Percentiles rank a stretch among this genome's conserved stretches.
Conservation (phyloP, 2,888 invertebrate species). For the Napeogenes inachia region DNA sequence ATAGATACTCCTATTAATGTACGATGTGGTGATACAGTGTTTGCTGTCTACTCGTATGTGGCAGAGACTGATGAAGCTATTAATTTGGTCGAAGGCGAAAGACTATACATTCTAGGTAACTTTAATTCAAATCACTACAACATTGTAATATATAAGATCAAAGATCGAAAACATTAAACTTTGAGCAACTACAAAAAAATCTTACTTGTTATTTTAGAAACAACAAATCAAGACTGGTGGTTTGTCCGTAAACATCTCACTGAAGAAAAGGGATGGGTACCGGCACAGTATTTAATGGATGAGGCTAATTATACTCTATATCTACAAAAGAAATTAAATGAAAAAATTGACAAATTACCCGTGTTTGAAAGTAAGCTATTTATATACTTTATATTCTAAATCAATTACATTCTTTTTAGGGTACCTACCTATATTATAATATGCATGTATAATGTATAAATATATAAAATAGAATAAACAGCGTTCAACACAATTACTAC, state of each 20-base stretch:
- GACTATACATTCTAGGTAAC: constrained; percentile 87
- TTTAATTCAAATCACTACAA: not conserved
- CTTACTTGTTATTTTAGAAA: constrained; percentile 70
- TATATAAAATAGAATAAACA: too few relatives aligned
- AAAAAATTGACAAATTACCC: constrained; percentile 93
- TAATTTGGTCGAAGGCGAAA: constrained; percentile 93
- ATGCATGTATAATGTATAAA: too few relatives aligned
- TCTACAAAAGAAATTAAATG: constrained; percentile 91
- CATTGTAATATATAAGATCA: constrained; percentile 10
- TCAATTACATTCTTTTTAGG: not conserved
- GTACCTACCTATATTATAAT: not conserved
- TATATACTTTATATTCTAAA: not conserved
- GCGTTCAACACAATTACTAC: too few relatives aligned
- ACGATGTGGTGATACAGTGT: constrained; percentile 86
- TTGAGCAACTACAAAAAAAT: constrained; percentile 4
- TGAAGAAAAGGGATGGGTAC: constrained; percentile 96
- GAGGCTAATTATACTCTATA: constrained; percentile 88
- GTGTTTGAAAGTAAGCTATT: constrained; percentile 91
- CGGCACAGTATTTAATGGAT: constrained; percentile 91
- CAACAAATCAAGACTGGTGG: constrained; percentile 94
- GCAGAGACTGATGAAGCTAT: constrained; percentile 93
- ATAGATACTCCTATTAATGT: constrained; percentile 71
- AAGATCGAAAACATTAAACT: not conserved
- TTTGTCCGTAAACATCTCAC: constrained; percentile 92
- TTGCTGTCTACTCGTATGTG: constrained; percentile 89